A percentile compares a stretch with the other conserved stretches of the same genome.
Evolutionary conservation across 1,140 invertebrate genomes (phyloP).

Genomic region (Drosophila tsacasi): DNA sequence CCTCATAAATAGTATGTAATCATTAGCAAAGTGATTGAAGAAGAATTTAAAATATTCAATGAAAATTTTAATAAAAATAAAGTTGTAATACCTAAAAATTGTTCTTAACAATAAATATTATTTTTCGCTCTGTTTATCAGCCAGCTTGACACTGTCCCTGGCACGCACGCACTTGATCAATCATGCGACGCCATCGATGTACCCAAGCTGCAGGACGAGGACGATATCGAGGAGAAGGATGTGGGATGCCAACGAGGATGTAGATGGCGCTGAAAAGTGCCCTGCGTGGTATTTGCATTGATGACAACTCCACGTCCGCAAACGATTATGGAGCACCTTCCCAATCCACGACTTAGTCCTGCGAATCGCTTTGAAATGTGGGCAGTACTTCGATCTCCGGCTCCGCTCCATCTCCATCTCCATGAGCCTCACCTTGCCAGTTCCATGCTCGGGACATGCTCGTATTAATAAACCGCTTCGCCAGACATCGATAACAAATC

Average conservation of each 20-base stretch:
- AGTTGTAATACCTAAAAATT: too few species aligned
- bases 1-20: neutral
- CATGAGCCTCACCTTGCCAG: constrained; percentile 50
- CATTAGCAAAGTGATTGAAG: neutral
- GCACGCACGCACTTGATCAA: constrained; percentile 81
- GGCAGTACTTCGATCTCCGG: constrained; percentile 13
- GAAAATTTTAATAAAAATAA: too few species aligned
- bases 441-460: constrained; percentile 26
- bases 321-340: constrained; percentile 59
- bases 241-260: constrained; percentile 19
- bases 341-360: constrained; percentile 14
- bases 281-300: constrained; percentile 76
- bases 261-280: constrained; percentile 52
- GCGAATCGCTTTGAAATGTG: constrained; percentile 24
- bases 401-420: neutral
- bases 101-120: neutral
- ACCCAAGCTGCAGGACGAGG: constrained; percentile 44
- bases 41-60: neutral
- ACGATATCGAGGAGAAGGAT: constrained; percentile 7
- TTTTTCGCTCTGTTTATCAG: constrained; percentile 8
- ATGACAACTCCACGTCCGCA: constrained; percentile 80
- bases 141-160: constrained; percentile 61
- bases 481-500: constrained; percentile 74
- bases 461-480: constrained; percentile 77
- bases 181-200: constrained; percentile 67